A percentile compares a stretch with the other conserved stretches of the same genome.
Conservation (phyloP, 2,113 vertebrate species). For the Pseudonaja textilis region DNA sequence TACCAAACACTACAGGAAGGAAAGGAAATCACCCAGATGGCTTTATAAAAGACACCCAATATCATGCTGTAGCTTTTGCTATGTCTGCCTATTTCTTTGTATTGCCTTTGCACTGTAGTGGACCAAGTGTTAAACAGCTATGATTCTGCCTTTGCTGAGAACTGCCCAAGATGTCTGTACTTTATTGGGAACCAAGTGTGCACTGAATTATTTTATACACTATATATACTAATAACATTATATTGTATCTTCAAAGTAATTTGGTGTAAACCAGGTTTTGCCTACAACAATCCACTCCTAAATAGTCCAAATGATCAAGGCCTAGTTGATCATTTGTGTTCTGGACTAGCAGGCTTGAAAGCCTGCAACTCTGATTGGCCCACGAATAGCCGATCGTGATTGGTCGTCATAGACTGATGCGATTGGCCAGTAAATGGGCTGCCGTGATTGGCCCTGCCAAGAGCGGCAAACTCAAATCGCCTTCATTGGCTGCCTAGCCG, state of each 20-base stretch:
- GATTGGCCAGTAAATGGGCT: too few relatives aligned
- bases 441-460: too few relatives aligned
- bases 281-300: background rate
- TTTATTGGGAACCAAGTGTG: background rate
- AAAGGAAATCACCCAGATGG: background rate
- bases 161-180: background rate
- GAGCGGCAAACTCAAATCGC: too few relatives aligned
- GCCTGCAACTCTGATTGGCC: too few relatives aligned
- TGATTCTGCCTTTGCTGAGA: background rate
- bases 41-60: background rate
- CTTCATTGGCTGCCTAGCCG: too few relatives aligned
- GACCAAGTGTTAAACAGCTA: background rate
- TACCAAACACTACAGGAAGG: background rate
- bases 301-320: background rate
- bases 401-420: too few relatives aligned
- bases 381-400: too few relatives aligned
- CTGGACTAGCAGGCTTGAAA: too few relatives aligned
- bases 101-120: background rate
- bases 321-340: background rate
- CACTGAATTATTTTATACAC: background rate
- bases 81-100: background rate
- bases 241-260: background rate
- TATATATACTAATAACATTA: background rate
- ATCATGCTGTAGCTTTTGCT: background rate
- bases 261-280: background rate